A percentile compares a stretch with the other conserved stretches of the same genome.
Evolutionary conservation across 2,113 vertebrate genomes (phyloP).

Genomic region (Neodontobutis hainanensis): DNA sequence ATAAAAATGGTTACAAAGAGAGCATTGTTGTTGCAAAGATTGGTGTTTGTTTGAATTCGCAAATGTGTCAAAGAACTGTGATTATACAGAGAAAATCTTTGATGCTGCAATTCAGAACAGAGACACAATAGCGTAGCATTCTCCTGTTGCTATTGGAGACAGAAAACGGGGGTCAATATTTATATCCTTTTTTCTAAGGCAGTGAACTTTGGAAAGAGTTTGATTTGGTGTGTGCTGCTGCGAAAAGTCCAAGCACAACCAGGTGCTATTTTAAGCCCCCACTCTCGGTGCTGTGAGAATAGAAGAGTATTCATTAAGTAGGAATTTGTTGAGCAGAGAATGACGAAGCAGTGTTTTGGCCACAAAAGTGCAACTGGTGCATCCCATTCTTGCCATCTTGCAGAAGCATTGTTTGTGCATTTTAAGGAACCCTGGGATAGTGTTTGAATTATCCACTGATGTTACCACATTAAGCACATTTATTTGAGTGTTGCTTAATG

Average conservation of each 20-base stretch:
- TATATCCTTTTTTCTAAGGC: constrained; percentile 54
- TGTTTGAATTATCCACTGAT: constrained; percentile 47
- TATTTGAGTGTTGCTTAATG: constrained; percentile 50
- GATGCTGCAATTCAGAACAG: constrained; percentile 10
- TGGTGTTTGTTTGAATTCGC: too few relatives aligned
- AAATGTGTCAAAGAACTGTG: too few relatives aligned
- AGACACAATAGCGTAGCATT: constrained; percentile 25
- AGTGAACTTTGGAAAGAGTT: constrained; percentile 46
- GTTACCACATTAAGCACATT: constrained; percentile 42
- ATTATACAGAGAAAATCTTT: constrained; percentile 20
- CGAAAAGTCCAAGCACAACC: constrained; percentile 49
- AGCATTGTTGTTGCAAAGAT: too few relatives aligned
- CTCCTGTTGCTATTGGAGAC: constrained; percentile 41
- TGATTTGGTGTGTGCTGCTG: constrained; percentile 28
- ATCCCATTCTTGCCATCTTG: constrained; percentile 17
- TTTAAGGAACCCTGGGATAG: constrained; percentile 50
- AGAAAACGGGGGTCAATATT: constrained; percentile 54
- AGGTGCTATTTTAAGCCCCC: constrained; percentile 64
- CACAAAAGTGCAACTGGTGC: constrained; percentile 17
- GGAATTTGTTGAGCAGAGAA: constrained; percentile 37
- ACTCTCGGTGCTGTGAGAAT: constrained; percentile 37
- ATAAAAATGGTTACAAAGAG: too few relatives aligned
- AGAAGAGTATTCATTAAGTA: constrained; percentile 53
- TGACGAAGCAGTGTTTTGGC: constrained; percentile 34
- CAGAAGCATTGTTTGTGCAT: constrained; percentile 22